These are phyloP conservation scores for Stegana nigrithorax DNA, from an alignment of 2,888 invertebrate genomes.

Conservation along the genomic window DNA sequence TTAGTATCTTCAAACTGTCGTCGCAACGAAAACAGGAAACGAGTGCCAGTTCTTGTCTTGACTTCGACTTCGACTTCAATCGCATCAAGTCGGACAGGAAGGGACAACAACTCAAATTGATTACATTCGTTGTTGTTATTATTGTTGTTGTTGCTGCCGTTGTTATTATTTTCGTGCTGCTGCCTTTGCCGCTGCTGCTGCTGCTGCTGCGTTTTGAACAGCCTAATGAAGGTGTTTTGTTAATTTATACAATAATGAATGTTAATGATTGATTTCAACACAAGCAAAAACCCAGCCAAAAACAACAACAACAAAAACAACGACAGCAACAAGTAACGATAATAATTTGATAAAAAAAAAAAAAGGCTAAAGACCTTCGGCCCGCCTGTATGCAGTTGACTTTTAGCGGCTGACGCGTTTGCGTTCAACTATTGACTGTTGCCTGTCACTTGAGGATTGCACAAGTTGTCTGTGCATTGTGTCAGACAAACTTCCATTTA, in stretches of 20 bases:
- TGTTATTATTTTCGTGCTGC: not conserved
- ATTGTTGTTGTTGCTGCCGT: not conserved
- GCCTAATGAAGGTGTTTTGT: slow-evolving; percentile 13
- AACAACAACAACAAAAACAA: not conserved
- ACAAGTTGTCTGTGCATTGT: too few species aligned
- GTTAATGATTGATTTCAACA: slow-evolving; percentile 14
- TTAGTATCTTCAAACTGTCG: too few species aligned
- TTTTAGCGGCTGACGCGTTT: too few species aligned
- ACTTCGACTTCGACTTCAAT: too few species aligned
- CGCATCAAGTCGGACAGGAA: slow-evolving; percentile 1
- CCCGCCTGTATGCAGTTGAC: too few species aligned
- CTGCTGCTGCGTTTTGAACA: not conserved
- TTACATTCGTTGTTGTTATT: not conserved
- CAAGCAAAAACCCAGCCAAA: not conserved
- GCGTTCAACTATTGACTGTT: too few species aligned
- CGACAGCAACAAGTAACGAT: too few species aligned
- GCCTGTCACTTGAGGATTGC: too few species aligned
- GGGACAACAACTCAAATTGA: slow-evolving; percentile 14
- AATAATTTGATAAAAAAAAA: too few species aligned
- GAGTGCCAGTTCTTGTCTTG: slow-evolving; percentile 9
- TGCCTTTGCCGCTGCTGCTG: not conserved
- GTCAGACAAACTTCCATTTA: too few species aligned
- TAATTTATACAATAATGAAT: slow-evolving; percentile 14
- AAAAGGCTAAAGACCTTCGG: slow-evolving; percentile 12
- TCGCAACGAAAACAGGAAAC: slow-evolving; percentile 4